These are phyloP conservation scores for Megaustenia siamemsis DNA, from an alignment of 2,888 invertebrate species.

Conservation along the genomic window DNA sequence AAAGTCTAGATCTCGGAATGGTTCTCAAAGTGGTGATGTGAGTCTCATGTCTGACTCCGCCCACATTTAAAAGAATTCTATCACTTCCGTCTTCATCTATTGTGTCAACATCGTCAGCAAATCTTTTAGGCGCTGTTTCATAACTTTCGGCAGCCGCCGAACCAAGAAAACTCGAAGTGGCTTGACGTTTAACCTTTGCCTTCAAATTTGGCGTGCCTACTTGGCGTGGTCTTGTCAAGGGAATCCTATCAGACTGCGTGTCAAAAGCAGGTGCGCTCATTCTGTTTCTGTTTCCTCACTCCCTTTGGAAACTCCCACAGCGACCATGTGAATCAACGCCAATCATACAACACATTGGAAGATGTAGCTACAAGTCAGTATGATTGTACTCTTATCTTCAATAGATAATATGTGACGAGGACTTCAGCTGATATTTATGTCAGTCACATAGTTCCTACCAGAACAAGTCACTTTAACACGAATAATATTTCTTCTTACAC, in stretches of 20 bases:
- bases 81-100: slow-evolving; percentile 61
- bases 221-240: slow-evolving; percentile 22
- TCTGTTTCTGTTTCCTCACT: not conserved
- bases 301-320: not conserved
- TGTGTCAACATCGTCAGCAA: not conserved
- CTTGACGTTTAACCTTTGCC: slow-evolving; percentile 39
- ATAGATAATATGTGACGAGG: no score
- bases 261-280: slow-evolving; percentile 39
- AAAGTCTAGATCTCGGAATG: slow-evolving; percentile 75
- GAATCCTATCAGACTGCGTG: slow-evolving; percentile 34
- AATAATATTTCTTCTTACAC: no score
- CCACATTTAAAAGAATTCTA: slow-evolving; percentile 76
- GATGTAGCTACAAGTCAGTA: not conserved
- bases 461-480: no score
- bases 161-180: slow-evolving; percentile 43
- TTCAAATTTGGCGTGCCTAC: not conserved
- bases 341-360: not conserved
- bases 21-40: slow-evolving; percentile 74
- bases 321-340: not conserved
- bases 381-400: not conserved
- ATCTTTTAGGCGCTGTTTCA: slow-evolving; percentile 33
- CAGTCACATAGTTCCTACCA: not conserved
- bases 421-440: not conserved
- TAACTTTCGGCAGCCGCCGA: slow-evolving; percentile 19
- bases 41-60: slow-evolving; percentile 79